Conservation (phyloP, 2,888 invertebrate species). For the Lamellibrachia satsuma region DNA sequence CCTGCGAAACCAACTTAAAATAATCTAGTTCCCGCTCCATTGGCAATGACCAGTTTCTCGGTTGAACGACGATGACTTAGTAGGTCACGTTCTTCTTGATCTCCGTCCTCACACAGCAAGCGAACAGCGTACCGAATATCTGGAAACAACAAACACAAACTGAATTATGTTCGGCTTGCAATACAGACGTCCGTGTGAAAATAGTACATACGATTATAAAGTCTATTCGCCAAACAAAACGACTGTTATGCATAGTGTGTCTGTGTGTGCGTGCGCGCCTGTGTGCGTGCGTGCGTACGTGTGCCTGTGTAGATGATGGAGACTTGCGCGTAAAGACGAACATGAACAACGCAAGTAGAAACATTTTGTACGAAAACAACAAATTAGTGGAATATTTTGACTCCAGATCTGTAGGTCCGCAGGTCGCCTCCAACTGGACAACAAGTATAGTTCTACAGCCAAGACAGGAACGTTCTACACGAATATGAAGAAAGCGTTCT, state of each 20-base stretch:
- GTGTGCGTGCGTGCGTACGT: background rate
- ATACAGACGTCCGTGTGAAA: background rate
- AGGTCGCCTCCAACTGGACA: no score
- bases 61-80: background rate
- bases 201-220: no score
- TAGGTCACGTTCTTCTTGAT: background rate
- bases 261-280: no score
- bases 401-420: no score
- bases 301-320: background rate
- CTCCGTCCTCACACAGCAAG: background rate
- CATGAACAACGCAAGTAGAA: no score
- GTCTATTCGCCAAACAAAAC: no score
- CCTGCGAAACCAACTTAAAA: background rate
- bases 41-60: background rate
- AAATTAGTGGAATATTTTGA: no score
- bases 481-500: background rate
- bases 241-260: no score
- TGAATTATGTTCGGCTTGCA: background rate
- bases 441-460: background rate
- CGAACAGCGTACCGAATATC: conserved; percentile 7
- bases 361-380: no score
- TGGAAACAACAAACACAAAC: background rate
- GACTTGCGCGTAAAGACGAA: no score
- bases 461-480: background rate
- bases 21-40: background rate